Base-by-base conservation (phyloP, 2,888 invertebrate genomes). In the Sisyra nigra region DNA sequence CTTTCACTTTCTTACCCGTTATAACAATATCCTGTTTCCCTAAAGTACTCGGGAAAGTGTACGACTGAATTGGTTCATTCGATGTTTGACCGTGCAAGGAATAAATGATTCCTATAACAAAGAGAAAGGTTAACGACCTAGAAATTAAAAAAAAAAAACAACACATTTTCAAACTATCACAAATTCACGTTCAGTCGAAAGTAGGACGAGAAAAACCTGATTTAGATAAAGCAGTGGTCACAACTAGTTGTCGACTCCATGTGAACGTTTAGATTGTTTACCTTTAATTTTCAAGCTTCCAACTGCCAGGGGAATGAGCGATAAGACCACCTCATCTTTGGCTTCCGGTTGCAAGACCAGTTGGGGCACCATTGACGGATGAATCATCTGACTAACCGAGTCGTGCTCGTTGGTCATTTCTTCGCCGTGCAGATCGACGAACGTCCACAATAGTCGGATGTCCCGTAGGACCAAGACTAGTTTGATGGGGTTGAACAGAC, bases 211-310 rank as follows among this genome's bases (percentile, higher is more conserved):
- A 24, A 19, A 37, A 9, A 47, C 40, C 7, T 32, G n/a, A 11
- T n/a, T 4, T 13, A 19, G 17, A 15, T 19, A 3, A 19, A n/a
- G 10, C n/a, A 34, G n/a, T 34, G 10, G n/a, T 34, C 6, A n/a
- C n/a, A n/a, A n/a, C n/a, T n/a, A n/a, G n/a, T n/a, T n/a, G n/a
- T n/a, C n/a, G n/a, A n/a, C n/a, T n/a, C n/a, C n/a, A n/a, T n/a
- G n/a, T n/a, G n/a, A n/a, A n/a, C n/a, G n/a, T n/a, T n/a, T n/a
- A n/a, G n/a, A n/a, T n/a, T n/a, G 17, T n/a, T 17, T 37, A 32
- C 88, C 89, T 47, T 78, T 69, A 43, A 92, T 70, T 45, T 71
- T 69, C 18, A 92, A 62, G 42, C 74, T 71, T 0, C 92, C 91
- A 9, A 78, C 76, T 48, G 71, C 67, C 47, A 79, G 68, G 2